phyloP scores from a whole-genome alignment of 1,140 invertebrate species.

The Pantala flavescens region DNA sequence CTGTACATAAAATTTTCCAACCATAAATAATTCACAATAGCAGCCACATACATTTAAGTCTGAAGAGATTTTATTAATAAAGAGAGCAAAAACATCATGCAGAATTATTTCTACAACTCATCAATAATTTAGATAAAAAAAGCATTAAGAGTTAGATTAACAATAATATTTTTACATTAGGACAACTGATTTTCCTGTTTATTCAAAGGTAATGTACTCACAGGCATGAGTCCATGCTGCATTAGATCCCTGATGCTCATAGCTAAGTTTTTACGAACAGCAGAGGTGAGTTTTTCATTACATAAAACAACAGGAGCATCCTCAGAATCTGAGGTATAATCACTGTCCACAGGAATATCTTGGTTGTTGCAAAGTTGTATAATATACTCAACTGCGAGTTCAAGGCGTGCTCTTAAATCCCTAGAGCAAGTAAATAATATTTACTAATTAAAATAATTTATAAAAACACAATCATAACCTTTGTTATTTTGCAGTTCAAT shows the following conservation, averaged over 20 bases:
- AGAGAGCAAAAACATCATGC: too few species aligned
- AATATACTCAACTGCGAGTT: conserved; percentile 77
- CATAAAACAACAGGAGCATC: conserved; percentile 41
- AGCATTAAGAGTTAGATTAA: too few species aligned
- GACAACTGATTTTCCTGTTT: too few species aligned
- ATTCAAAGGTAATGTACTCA: conserved; percentile 26
- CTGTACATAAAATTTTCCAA: too few species aligned
- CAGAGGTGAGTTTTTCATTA: conserved; percentile 67
- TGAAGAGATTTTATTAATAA: too few species aligned
- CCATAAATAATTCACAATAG: too few species aligned
- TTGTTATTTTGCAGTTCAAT: neutral
- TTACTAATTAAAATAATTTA: neutral
- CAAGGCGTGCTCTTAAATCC: conserved; percentile 82
- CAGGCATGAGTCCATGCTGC: conserved; percentile 78
- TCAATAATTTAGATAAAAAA: too few species aligned
- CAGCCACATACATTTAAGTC: too few species aligned
- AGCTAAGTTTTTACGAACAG: conserved; percentile 84
- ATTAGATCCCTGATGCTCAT: conserved; percentile 80
- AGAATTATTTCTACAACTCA: too few species aligned
- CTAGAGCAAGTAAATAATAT: conserved; percentile 36
- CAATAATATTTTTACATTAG: too few species aligned
- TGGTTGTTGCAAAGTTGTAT: conserved; percentile 44
- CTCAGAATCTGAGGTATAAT: conserved; percentile 54
- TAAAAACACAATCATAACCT: neutral
- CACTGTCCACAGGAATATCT: conserved; percentile 42